phyloP scores from a whole-genome alignment of 2,113 vertebrate species.

The Jaculus jaculus region DNA sequence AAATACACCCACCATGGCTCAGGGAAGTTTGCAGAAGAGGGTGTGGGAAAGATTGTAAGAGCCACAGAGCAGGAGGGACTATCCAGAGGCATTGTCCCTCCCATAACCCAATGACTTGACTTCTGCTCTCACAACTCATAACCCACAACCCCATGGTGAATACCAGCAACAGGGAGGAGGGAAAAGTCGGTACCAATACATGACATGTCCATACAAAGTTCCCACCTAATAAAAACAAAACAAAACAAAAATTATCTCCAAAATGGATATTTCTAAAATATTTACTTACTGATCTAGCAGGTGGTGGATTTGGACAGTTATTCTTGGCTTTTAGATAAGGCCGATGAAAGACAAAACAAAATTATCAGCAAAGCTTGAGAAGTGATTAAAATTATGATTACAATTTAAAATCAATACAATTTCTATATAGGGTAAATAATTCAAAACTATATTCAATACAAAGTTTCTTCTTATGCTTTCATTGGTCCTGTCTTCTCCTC shows the following conservation, averaged over 20 bases:
- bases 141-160: no score
- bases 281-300: conserved; percentile 81
- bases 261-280: conserved; percentile 46
- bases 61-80: no score
- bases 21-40: no score
- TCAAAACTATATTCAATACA: conserved; percentile 28
- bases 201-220: no score
- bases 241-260: not conserved
- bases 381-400: conserved; percentile 29
- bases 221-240: no score
- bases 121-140: no score
- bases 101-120: no score
- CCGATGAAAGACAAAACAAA: conserved; percentile 75
- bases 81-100: no score
- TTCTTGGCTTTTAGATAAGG: conserved; percentile 78
- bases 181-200: no score
- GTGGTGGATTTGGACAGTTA: conserved; percentile 35
- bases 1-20: no score
- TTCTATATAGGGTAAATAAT: conserved; percentile 29
- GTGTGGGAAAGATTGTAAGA: no score
- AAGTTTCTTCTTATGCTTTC: not conserved
- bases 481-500: not conserved
- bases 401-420: conserved; percentile 49
- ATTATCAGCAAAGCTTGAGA: conserved; percentile 45
- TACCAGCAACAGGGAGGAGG: no score